These are phyloP conservation scores for Caenorhabditis sp. DNA, from an alignment of 2,888 invertebrate genomes.

Conservation along the genomic window DNA sequence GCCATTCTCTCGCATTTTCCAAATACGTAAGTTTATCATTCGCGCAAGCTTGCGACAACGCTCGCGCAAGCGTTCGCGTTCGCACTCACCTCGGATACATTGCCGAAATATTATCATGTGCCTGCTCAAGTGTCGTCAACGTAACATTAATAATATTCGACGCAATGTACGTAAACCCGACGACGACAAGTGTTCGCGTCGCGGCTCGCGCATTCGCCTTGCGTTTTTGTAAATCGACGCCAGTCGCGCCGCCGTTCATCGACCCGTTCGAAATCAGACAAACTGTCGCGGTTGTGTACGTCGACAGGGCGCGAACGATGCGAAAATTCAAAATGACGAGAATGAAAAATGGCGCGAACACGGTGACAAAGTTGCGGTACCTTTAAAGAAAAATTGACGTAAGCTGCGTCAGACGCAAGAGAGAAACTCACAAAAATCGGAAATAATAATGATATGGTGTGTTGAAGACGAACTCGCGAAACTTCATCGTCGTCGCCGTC, in stretches of 20 bases:
- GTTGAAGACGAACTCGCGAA: constrained; percentile 57
- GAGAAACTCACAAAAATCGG: constrained; percentile 42
- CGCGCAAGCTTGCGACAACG: neutral
- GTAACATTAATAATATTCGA: constrained; percentile 66
- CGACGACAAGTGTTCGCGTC: constrained; percentile 66
- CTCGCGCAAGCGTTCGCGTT: neutral
- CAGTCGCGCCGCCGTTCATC: too few relatives aligned
- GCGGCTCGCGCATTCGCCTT: constrained; percentile 60
- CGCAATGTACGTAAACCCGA: constrained; percentile 66
- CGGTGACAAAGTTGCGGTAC: constrained; percentile 67
- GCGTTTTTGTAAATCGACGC: constrained; percentile 28
- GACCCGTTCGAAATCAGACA: constrained; percentile 27
- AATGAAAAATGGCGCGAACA: constrained; percentile 68
- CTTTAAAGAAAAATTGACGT: constrained; percentile 7
- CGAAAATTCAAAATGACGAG: constrained; percentile 60
- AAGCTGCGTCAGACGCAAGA: constrained; percentile 10
- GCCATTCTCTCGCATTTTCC: too few relatives aligned
- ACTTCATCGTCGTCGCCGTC: constrained; percentile 55
- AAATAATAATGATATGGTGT: constrained; percentile 60
- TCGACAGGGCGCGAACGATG: constrained; percentile 54
- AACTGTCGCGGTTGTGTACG: constrained; percentile 30
- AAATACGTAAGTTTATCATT: too few relatives aligned
- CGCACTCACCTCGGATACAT: constrained; percentile 30
- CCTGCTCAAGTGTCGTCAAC: constrained; percentile 63
- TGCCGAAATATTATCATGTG: constrained; percentile 50